These are phyloP conservation scores for Macrophya annulata DNA, from an alignment of 2,888 invertebrate genomes.

Conservation along the genomic window DNA sequence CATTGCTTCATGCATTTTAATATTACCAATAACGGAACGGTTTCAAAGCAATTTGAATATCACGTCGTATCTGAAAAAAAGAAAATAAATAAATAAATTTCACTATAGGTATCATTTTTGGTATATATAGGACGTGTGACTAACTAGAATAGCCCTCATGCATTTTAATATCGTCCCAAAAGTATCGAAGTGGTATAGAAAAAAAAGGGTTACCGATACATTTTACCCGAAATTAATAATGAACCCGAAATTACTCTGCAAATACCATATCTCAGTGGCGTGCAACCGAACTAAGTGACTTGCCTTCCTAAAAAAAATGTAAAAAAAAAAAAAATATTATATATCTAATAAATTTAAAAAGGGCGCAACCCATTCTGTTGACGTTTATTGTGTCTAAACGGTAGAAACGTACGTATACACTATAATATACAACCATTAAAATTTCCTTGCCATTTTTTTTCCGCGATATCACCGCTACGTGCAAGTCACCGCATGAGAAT, in stretches of 20 bases:
- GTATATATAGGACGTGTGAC: not conserved
- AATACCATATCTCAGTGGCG: slow-evolving; percentile 59
- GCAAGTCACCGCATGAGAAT: slow-evolving; percentile 74
- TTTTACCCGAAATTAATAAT: slow-evolving; percentile 64
- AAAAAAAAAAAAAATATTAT: slow-evolving; percentile 45
- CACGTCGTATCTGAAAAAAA: slow-evolving; percentile 59
- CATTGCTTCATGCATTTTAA: slow-evolving; percentile 73
- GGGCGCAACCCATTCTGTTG: slow-evolving; percentile 73
- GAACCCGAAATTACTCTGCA: slow-evolving; percentile 63
- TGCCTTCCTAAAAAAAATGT: slow-evolving; percentile 60
- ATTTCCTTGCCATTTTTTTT: slow-evolving; percentile 68
- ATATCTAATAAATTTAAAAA: slow-evolving; percentile 61
- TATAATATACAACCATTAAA: slow-evolving; percentile 68
- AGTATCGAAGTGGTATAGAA: slow-evolving; percentile 1
- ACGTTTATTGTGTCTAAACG: slow-evolving; percentile 78
- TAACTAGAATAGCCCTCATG: slow-evolving; percentile 58
- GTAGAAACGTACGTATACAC: slow-evolving; percentile 66
- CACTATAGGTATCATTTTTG: slow-evolving; percentile 26
- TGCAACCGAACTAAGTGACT: slow-evolving; percentile 73
- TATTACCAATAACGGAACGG: slow-evolving; percentile 67
- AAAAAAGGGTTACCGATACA: slow-evolving; percentile 3
- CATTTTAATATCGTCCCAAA: slow-evolving; percentile 68
- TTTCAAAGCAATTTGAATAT: slow-evolving; percentile 70
- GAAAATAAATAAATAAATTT: not conserved
- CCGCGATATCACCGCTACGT: slow-evolving; percentile 55